A percentile compares a stretch with the other conserved stretches of the same genome.
These are phyloP conservation scores for Battus philenor DNA, from an alignment of 1,140 invertebrate species.

Conservation along the genomic window DNA sequence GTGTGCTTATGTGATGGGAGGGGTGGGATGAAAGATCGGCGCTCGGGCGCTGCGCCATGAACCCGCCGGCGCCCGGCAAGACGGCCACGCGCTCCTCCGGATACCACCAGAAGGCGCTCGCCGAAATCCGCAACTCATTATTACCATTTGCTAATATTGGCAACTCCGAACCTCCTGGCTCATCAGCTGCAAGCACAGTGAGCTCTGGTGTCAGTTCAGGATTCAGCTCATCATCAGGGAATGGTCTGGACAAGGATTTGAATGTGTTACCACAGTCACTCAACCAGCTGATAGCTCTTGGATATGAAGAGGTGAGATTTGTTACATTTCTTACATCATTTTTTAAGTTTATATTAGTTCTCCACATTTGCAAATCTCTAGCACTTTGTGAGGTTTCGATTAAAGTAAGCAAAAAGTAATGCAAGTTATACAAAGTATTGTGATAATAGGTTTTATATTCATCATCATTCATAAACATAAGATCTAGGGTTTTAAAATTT, in stretches of 20 bases:
- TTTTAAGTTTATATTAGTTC: slow-evolving; percentile 3
- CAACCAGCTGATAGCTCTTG: slow-evolving; percentile 79
- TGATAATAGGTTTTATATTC: too few species aligned
- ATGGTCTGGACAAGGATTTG: slow-evolving; percentile 78
- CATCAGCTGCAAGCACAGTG: slow-evolving; percentile 85
- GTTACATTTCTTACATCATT: background rate
- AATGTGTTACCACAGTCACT: slow-evolving; percentile 76
- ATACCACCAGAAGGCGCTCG: slow-evolving; percentile 92
- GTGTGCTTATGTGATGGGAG: slow-evolving; percentile 64
- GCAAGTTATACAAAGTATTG: too few species aligned
- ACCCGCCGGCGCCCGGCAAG: slow-evolving; percentile 79
- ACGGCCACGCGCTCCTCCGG: slow-evolving; percentile 85
- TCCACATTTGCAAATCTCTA: too few species aligned
- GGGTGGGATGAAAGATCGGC: slow-evolving; percentile 69
- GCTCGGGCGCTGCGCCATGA: slow-evolving; percentile 80
- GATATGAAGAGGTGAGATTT: slow-evolving; percentile 80
- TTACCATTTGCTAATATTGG: slow-evolving; percentile 88
- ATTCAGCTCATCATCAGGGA: slow-evolving; percentile 77
- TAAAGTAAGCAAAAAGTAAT: too few species aligned
- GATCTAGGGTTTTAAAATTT: too few species aligned
- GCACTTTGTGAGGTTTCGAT: too few species aligned
- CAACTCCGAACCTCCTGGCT: slow-evolving; percentile 76
- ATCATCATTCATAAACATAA: too few species aligned
- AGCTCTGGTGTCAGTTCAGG: slow-evolving; percentile 80
- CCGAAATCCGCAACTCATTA: slow-evolving; percentile 90